Percentiles rank a stretch among this genome's conserved stretches.
Evolutionary conservation across 2,888 invertebrate species (phyloP).

Genomic region (Schizaphis graminum): DNA sequence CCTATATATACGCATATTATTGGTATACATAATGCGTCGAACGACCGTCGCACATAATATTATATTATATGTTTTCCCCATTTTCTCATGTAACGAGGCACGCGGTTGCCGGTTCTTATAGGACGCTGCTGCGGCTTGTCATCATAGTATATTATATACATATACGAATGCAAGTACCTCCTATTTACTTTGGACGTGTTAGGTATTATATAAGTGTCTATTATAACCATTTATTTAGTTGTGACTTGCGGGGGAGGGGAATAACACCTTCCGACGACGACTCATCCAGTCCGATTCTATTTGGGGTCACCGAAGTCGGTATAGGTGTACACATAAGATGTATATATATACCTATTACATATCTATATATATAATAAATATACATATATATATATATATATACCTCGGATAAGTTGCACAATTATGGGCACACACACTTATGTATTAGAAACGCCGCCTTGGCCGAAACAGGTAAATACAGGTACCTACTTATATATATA

Average conservation of each 20-base stretch:
- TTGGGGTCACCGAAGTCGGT: slow-evolving; percentile 27
- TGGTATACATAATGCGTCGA: background rate
- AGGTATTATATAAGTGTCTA: background rate
- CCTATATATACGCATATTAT: no score
- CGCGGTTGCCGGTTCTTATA: background rate
- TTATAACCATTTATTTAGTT: background rate
- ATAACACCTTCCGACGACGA: background rate
- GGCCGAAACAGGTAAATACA: slow-evolving; percentile 8
- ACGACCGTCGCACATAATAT: background rate
- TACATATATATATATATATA: background rate
- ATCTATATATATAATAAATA: background rate
- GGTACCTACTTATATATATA: background rate
- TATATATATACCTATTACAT: no score
- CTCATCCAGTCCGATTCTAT: background rate
- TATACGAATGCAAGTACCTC: background rate
- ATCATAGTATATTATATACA: background rate
- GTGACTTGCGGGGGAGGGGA: background rate
- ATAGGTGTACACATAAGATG: background rate
- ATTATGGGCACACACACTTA: background rate
- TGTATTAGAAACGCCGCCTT: background rate
- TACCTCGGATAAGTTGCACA: background rate
- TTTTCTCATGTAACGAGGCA: background rate
- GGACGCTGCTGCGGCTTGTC: background rate
- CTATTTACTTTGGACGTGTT: background rate
- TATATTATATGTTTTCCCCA: background rate